These are phyloP conservation scores for Archips xylosteana DNA, from an alignment of 2,888 invertebrate species.

Conservation along the genomic window DNA sequence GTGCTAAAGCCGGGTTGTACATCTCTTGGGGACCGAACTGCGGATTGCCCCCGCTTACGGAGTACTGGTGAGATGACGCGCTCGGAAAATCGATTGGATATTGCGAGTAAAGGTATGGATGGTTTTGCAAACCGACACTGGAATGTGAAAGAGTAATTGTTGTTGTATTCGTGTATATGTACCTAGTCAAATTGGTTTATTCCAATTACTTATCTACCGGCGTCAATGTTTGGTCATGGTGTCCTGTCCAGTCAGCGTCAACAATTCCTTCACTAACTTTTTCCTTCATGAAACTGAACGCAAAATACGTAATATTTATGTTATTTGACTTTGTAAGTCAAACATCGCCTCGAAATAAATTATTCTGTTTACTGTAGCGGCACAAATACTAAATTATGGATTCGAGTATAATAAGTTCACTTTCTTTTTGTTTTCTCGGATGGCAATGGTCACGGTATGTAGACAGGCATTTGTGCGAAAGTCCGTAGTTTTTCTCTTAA, in stretches of 20 bases:
- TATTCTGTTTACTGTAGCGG: constrained; percentile 19
- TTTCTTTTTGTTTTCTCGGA: constrained; percentile 38
- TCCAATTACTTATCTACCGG: constrained; percentile 16
- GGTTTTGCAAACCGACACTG: constrained; percentile 82
- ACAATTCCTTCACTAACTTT: constrained; percentile 12
- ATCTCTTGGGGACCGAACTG: constrained; percentile 81
- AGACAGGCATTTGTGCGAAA: constrained; percentile 31
- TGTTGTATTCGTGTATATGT: constrained; percentile 11
- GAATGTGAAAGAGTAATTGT: constrained; percentile 69
- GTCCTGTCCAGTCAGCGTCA: constrained; percentile 22
- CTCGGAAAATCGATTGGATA: constrained; percentile 84
- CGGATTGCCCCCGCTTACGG: constrained; percentile 80
- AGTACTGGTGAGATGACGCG: constrained; percentile 83
- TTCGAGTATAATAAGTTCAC: constrained; percentile 32
- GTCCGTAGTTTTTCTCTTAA: constrained; percentile 30
- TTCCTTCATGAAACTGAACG: constrained; percentile 24
- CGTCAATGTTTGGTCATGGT: constrained; percentile 22
- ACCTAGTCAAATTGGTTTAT: neutral
- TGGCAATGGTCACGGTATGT: constrained; percentile 37
- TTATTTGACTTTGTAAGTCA: constrained; percentile 20
- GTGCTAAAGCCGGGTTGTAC: constrained; percentile 75
- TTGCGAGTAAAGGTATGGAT: constrained; percentile 83
- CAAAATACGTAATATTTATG: constrained; percentile 25
- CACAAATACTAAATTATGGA: constrained; percentile 28
- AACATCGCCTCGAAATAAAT: constrained; percentile 27